These are phyloP conservation scores for Electrophaes corylata DNA, from an alignment of 2,888 invertebrate genomes.

Conservation along the genomic window DNA sequence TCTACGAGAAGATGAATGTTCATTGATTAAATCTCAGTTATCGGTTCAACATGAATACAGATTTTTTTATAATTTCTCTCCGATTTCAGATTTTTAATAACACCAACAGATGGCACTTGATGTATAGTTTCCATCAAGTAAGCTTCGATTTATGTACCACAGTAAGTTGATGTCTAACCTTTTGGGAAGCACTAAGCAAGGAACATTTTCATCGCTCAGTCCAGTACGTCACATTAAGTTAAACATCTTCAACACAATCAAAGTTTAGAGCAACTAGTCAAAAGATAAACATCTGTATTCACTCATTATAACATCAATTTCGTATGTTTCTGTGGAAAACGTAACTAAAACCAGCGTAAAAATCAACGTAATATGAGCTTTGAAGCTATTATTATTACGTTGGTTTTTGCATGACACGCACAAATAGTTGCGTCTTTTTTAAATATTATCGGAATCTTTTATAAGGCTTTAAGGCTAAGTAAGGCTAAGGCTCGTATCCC, in stretches of 20 bases:
- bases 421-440: not conserved
- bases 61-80: not conserved
- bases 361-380: not conserved
- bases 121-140: too few species aligned
- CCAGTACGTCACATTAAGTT: not conserved
- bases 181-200: too few species aligned
- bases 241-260: too few species aligned
- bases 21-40: conserved; percentile 16
- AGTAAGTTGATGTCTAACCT: too few species aligned
- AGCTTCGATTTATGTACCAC: too few species aligned
- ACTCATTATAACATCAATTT: not conserved
- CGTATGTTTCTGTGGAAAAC: not conserved
- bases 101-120: conserved; percentile 8
- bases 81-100: not conserved
- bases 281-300: not conserved
- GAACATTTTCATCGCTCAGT: not conserved
- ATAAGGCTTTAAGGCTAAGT: too few species aligned
- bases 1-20: conserved; percentile 29
- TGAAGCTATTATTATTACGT: not conserved
- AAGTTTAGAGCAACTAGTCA: too few species aligned
- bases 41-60: not conserved
- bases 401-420: not conserved
- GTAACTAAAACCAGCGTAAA: not conserved
- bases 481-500: not conserved
- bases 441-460: conserved; percentile 15